phyloP scores from a whole-genome alignment of 2,113 vertebrate species.

The Martes martes region DNA sequence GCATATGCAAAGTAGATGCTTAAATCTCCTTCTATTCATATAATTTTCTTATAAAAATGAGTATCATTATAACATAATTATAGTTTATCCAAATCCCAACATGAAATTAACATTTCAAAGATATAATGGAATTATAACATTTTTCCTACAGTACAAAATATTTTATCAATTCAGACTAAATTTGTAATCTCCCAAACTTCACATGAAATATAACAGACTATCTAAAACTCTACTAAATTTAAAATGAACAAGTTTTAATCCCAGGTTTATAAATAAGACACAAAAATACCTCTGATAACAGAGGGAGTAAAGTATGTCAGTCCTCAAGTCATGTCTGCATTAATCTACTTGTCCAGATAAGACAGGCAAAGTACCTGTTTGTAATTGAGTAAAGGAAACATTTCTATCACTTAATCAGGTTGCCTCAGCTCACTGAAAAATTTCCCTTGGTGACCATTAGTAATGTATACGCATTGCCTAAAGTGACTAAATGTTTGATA shows the following conservation, averaged over 20 bases:
- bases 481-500: not conserved
- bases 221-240: not conserved
- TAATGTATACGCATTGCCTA: not conserved
- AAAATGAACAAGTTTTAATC: not conserved
- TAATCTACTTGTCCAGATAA: not conserved
- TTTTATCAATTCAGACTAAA: slow-evolving; percentile 34
- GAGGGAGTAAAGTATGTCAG: not conserved
- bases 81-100: slow-evolving; percentile 28
- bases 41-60: slow-evolving; percentile 60
- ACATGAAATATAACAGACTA: not conserved
- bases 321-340: not conserved
- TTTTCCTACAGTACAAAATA: slow-evolving; percentile 47
- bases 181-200: not conserved
- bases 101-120: slow-evolving; percentile 61
- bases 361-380: not conserved
- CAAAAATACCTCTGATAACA: not conserved
- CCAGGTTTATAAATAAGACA: not conserved
- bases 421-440: not conserved
- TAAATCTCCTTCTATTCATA: slow-evolving; percentile 29
- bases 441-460: not conserved
- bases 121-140: slow-evolving; percentile 47
- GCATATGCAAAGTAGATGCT: slow-evolving; percentile 31
- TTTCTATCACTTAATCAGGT: not conserved
- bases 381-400: not conserved
- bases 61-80: slow-evolving; percentile 64